Evolutionary conservation across 2,113 vertebrate species (phyloP), one percentile per base, ranked within the genome.

Genomic region (Chinchilla lanigera): DNA sequence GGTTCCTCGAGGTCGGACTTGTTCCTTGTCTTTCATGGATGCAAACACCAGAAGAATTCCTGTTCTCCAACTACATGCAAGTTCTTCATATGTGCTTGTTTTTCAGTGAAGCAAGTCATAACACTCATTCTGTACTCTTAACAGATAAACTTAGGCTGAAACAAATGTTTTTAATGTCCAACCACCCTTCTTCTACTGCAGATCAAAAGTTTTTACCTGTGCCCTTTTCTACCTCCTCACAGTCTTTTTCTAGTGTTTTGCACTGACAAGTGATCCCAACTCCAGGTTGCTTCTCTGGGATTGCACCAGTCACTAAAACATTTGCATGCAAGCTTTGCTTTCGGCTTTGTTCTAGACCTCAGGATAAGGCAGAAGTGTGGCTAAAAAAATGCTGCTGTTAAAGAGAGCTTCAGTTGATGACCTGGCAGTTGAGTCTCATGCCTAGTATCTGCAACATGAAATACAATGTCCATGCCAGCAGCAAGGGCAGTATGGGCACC

Each of bases 1-100:
- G 26, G 35, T 4, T 33, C n/a, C 19, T 16, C 44, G 54, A 26
- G 2, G 11, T 84, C 6, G 71, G 4, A 47, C 14, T 84, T 58
- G 4, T 30, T 61, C n/a, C 52, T 19, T 95, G 2, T 33, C 78
- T 58, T 24, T 56, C 54, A 80, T 2, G 14, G 7, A 33, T 41
- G 33, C 33, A 89, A 33, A 19, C 38, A 17, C 54, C 33, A 75
- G 47, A n/a, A 94, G 30, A 50, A n/a, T 50, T 81, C 78, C 56
- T 47, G 41, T 86, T 47, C 33, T 92, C 71, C 78, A 24, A 84
- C 26, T 35, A n/a, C 11, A 63, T 35, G 9, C 19, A 88, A 84
- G 4, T 95, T 87, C 35, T 81, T 92, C 81, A 65, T 5, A 73
- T 82, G 86, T 47, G 41, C 65, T 94, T 87, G 54, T 86, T 90